phyloP scores from a whole-genome alignment of 2,888 invertebrate genomes.

The Cryptocephalus primarius region DNA sequence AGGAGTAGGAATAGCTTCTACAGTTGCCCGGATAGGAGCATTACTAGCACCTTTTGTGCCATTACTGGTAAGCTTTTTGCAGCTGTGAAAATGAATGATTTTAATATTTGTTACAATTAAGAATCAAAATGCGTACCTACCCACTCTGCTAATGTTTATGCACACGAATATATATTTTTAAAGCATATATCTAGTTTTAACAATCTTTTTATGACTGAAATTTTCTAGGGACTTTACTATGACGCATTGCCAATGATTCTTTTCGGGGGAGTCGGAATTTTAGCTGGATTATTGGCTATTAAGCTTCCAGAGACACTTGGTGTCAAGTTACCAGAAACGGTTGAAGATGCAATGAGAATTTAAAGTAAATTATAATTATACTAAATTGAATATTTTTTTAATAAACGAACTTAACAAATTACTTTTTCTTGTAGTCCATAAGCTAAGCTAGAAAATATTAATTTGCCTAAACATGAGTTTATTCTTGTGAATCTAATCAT shows the following conservation, averaged over 20 bases:
- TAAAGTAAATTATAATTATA: background rate
- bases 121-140: no score
- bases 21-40: slow-evolving; percentile 48
- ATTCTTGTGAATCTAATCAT: no score
- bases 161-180: background rate
- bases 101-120: no score
- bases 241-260: slow-evolving; percentile 35
- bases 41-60: slow-evolving; percentile 52
- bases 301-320: slow-evolving; percentile 53
- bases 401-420: no score
- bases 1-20: slow-evolving; percentile 49
- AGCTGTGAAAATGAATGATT: background rate
- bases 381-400: no score
- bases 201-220: background rate
- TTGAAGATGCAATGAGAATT: slow-evolving; percentile 37
- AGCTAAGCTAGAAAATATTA: no score
- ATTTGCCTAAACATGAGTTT: no score
- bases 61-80: slow-evolving; percentile 37
- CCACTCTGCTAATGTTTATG: no score
- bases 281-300: slow-evolving; percentile 43
- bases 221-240: slow-evolving; percentile 39
- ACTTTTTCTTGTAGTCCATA: no score
- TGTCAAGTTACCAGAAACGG: slow-evolving; percentile 49
- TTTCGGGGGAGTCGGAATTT: slow-evolving; percentile 42
- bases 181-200: background rate